Percentiles rank a stretch among this genome's conserved stretches.
These are phyloP conservation scores for Coelopa pilipes DNA, from an alignment of 2,888 invertebrate species.

Conservation along the genomic window DNA sequence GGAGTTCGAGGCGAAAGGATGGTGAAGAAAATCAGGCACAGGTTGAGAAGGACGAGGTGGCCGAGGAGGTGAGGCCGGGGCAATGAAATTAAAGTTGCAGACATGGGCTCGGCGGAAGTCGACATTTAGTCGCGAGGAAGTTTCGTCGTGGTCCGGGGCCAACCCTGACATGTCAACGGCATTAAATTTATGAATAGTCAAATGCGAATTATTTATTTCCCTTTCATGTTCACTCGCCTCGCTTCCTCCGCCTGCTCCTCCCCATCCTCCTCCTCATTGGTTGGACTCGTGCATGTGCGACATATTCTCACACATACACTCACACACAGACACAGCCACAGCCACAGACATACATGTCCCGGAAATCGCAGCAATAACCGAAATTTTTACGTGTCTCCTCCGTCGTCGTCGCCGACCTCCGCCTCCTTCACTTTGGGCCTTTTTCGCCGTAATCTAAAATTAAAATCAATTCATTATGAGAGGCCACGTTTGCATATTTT, in stretches of 20 bases:
- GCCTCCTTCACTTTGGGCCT: neutral
- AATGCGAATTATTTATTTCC: slow-evolving; percentile 46
- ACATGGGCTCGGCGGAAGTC: neutral
- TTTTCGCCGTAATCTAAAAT: slow-evolving; percentile 33
- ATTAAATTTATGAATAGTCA: slow-evolving; percentile 29
- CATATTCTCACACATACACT: slow-evolving; percentile 9
- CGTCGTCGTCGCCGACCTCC: too few species aligned
- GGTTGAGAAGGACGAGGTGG: too few species aligned
- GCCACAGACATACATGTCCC: slow-evolving; percentile 12
- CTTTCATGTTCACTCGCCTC: slow-evolving; percentile 33
- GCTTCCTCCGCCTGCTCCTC: too few species aligned
- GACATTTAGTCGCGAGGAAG: neutral
- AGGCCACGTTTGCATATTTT: slow-evolving; percentile 45
- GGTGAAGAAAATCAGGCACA: too few species aligned
- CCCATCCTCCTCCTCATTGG: slow-evolving; percentile 1
- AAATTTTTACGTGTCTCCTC: slow-evolving; percentile 33
- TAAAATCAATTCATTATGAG: slow-evolving; percentile 41
- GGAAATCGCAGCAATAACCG: slow-evolving; percentile 22
- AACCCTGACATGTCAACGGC: slow-evolving; percentile 22
- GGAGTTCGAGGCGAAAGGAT: too few species aligned
- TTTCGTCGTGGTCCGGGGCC: neutral
- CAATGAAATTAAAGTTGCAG: neutral
- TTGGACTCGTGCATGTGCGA: slow-evolving; percentile 44
- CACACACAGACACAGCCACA: neutral
- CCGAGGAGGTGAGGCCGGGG: neutral